These are phyloP conservation scores for Brachypterus glaber DNA, from an alignment of 2,888 invertebrate genomes.

Conservation along the genomic window DNA sequence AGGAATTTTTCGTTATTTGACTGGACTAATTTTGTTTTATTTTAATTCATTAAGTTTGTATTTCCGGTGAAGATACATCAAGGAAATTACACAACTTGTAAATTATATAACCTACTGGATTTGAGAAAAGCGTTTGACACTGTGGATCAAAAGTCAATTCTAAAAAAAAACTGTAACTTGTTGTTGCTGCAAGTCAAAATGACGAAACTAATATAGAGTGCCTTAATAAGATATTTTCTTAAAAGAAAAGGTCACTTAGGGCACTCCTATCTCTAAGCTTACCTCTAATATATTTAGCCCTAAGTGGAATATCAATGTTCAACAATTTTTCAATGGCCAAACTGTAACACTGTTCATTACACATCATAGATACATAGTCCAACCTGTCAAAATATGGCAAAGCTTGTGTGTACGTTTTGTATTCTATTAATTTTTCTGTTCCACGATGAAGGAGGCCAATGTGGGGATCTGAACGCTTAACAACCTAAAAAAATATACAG, in stretches of 20 bases:
- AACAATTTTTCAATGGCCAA: slow-evolving; percentile 92
- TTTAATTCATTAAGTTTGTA: too few relatives aligned
- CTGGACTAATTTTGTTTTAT: too few relatives aligned
- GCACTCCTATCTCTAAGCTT: slow-evolving; percentile 32
- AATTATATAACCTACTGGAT: too few relatives aligned
- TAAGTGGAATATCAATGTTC: slow-evolving; percentile 84
- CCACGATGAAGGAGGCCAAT: slow-evolving; percentile 95
- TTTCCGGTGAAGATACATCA: too few relatives aligned
- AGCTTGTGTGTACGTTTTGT: slow-evolving; percentile 97
- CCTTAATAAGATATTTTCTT: too few relatives aligned
- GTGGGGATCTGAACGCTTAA: slow-evolving; percentile 87
- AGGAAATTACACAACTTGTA: too few relatives aligned
- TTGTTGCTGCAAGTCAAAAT: too few relatives aligned
- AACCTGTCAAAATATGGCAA: slow-evolving; percentile 96
- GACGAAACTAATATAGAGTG: background rate
- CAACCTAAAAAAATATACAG: slow-evolving; percentile 47
- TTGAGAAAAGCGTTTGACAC: too few relatives aligned
- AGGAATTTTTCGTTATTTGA: too few relatives aligned
- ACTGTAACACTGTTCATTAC: slow-evolving; percentile 95
- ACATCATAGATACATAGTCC: slow-evolving; percentile 99
- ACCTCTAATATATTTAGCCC: slow-evolving; percentile 97
- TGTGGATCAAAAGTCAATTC: too few relatives aligned
- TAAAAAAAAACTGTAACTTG: too few relatives aligned
- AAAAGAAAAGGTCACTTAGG: too few relatives aligned
- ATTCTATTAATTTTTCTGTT: slow-evolving; percentile 96